phyloP scores from a whole-genome alignment of 2,888 invertebrate genomes.

The Ichneumoninae sp. region DNA sequence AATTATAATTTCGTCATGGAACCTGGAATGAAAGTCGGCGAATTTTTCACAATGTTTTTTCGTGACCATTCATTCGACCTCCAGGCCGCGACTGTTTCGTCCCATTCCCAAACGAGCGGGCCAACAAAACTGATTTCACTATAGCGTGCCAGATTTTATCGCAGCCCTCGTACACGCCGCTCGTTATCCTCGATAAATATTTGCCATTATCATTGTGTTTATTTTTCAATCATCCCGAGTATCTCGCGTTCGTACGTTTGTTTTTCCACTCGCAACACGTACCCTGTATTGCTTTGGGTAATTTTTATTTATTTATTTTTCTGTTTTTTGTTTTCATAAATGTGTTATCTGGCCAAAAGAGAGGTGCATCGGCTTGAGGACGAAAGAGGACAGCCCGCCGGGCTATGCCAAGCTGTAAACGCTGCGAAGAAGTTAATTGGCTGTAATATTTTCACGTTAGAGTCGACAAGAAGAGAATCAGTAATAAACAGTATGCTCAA shows the following conservation, averaged over 20 bases:
- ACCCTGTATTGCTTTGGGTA: neutral
- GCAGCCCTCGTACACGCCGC: neutral
- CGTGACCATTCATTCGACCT: too few relatives aligned
- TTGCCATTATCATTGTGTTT: constrained; percentile 20
- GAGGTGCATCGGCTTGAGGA: neutral
- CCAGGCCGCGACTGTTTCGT: neutral
- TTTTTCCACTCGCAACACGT: neutral
- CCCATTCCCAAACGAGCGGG: neutral
- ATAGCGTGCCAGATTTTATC: neutral
- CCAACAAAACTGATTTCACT: constrained; percentile 14
- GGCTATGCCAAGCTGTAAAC: neutral
- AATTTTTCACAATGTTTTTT: too few relatives aligned
- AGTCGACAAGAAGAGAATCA: constrained; percentile 5
- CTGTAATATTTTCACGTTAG: constrained; percentile 21
- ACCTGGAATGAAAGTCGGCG: too few relatives aligned
- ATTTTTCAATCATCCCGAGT: neutral
- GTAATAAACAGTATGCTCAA: neutral
- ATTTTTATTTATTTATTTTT: neutral
- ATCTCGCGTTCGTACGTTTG: neutral
- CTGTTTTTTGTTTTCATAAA: neutral
- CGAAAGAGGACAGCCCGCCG: neutral
- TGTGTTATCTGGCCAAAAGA: neutral
- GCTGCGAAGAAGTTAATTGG: neutral
- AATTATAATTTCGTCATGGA: too few relatives aligned
- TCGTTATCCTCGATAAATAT: constrained; percentile 40